Conservation (phyloP, 2,888 invertebrate genomes). For the Ernsta delagoae region DNA sequence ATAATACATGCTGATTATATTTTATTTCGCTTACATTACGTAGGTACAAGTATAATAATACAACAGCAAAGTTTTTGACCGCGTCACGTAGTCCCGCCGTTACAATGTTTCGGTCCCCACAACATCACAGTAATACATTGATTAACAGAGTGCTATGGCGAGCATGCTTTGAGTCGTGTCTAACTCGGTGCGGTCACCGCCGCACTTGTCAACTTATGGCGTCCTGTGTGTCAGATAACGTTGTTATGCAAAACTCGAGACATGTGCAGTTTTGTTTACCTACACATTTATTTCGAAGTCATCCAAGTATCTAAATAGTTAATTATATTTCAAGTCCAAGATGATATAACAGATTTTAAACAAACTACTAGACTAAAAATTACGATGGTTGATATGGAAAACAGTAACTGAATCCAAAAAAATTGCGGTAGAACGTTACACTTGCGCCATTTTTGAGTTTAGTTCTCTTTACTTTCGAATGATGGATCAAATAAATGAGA, state of each 20-base stretch:
- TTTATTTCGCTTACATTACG: background rate
- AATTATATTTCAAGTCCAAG: no score
- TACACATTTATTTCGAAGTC: no score
- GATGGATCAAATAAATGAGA: no score
- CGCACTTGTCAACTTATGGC: slow-evolving; percentile 39
- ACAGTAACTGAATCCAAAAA: no score
- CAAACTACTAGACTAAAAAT: no score
- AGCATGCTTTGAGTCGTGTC: slow-evolving; percentile 77
- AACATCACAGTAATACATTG: slow-evolving; percentile 47
- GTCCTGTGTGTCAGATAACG: slow-evolving; percentile 39
- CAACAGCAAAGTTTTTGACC: slow-evolving; percentile 35
- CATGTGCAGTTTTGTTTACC: background rate
- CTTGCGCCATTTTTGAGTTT: no score
- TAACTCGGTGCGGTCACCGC: slow-evolving; percentile 58
- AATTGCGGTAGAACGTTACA: no score
- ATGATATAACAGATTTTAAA: no score
- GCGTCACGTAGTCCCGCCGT: slow-evolving; percentile 47
- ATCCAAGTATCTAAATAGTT: no score
- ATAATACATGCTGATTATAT: background rate
- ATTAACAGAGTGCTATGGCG: slow-evolving; percentile 73
- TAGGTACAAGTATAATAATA: slow-evolving; percentile 3
- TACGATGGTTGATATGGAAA: no score
- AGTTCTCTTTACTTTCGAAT: no score
- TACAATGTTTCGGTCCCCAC: slow-evolving; percentile 50
- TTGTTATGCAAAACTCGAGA: slow-evolving; percentile 31